phyloP scores from a whole-genome alignment of 2,113 vertebrate genomes.

The Pseudorhombus dupliciocellatus region DNA sequence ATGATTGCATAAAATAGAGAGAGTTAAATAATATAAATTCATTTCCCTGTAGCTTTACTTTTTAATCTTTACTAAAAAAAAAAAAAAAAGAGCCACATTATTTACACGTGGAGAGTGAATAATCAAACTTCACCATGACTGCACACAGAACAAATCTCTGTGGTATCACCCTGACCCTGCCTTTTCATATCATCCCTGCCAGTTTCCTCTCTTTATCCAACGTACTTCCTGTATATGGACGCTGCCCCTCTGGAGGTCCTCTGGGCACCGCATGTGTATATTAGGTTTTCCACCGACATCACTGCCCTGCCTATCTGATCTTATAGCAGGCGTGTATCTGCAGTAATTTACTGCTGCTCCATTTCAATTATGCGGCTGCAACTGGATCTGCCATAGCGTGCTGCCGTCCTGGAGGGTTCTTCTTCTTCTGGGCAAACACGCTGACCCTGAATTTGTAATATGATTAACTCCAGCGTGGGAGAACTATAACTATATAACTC shows the following conservation, averaged over 20 bases:
- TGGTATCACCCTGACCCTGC: background rate
- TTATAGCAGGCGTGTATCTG: slow-evolving; percentile 46
- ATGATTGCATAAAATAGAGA: no score
- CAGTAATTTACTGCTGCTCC: slow-evolving; percentile 55
- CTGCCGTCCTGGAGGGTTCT: slow-evolving; percentile 43
- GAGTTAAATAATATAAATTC: no score
- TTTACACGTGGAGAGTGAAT: no score
- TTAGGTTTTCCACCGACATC: slow-evolving; percentile 53
- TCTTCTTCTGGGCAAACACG: slow-evolving; percentile 42
- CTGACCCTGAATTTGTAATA: slow-evolving; percentile 19
- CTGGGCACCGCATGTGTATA: background rate
- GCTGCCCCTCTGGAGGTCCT: slow-evolving; percentile 18
- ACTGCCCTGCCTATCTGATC: slow-evolving; percentile 58
- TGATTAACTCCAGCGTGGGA: slow-evolving; percentile 11
- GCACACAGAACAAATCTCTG: background rate
- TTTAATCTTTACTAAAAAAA: no score
- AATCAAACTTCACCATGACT: no score
- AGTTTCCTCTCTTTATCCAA: slow-evolving; percentile 56
- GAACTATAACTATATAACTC: background rate
- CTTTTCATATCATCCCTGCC: slow-evolving; percentile 28
- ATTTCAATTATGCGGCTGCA: slow-evolving; percentile 62
- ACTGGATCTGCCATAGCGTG: slow-evolving; percentile 44
- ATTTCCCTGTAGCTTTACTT: no score
- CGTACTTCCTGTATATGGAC: slow-evolving; percentile 56
- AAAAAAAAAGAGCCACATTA: no score